Evolutionary conservation across 2,888 invertebrate genomes (phyloP).

Genomic region (Chorisops tibialis): DNA sequence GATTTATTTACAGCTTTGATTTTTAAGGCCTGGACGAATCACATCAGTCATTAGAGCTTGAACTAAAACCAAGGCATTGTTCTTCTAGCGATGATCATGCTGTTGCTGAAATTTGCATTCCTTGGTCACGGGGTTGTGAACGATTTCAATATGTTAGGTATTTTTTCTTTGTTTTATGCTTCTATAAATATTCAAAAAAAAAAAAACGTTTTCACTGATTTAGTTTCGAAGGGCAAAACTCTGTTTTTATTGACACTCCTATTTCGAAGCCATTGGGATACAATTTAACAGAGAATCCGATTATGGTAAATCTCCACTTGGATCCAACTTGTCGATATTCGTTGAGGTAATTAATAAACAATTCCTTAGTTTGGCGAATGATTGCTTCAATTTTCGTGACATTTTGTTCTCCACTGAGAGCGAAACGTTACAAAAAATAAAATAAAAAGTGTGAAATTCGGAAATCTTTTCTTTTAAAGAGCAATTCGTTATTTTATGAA

Average conservation of each 20-base stretch:
- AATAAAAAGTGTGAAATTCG: no score
- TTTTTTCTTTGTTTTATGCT: no score
- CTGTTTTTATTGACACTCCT: slow-evolving; percentile 60
- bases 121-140: slow-evolving; percentile 65
- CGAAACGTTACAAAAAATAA: no score
- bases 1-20: not conserved
- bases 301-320: slow-evolving; percentile 60
- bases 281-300: slow-evolving; percentile 49
- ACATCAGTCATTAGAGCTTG: slow-evolving; percentile 60
- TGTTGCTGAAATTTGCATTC: slow-evolving; percentile 60
- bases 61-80: slow-evolving; percentile 57
- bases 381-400: no score
- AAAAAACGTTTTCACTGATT: not conserved
- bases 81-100: slow-evolving; percentile 56
- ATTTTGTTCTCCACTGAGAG: no score
- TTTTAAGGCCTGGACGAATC: slow-evolving; percentile 55
- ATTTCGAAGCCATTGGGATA: slow-evolving; percentile 55
- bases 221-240: slow-evolving; percentile 45
- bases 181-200: not conserved
- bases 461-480: no score
- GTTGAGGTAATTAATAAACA: slow-evolving; percentile 57
- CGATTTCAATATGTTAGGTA: slow-evolving; percentile 61
- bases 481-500: not conserved
- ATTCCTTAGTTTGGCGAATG: no score
- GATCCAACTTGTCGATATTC: slow-evolving; percentile 70